phyloP scores from a whole-genome alignment of 2,113 vertebrate species.

The Theristicus caerulescens region DNA sequence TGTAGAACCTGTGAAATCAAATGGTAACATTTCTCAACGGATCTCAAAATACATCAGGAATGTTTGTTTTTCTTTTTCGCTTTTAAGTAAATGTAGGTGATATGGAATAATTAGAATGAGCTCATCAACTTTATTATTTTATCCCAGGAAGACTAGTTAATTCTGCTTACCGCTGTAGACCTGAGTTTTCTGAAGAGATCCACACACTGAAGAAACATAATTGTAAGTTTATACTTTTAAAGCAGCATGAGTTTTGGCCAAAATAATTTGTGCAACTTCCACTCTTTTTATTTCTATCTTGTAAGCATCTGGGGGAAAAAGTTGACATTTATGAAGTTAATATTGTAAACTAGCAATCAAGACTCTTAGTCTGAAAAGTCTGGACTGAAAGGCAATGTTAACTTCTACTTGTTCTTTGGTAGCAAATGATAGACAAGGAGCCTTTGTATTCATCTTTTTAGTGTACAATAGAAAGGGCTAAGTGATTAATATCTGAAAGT shows the following conservation, averaged over 20 bases:
- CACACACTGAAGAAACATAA: neutral
- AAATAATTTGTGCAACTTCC: neutral
- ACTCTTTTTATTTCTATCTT: neutral
- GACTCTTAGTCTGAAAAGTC: neutral
- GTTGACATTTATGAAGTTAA: neutral
- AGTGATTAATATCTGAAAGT: neutral
- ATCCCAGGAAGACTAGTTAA: neutral
- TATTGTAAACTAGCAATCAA: neutral
- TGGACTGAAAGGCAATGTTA: neutral
- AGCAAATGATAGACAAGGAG: neutral
- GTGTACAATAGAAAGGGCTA: neutral
- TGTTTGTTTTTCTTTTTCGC: neutral
- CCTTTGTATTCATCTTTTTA: neutral
- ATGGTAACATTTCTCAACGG: neutral
- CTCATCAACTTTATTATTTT: neutral
- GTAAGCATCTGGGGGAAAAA: neutral
- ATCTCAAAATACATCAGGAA: neutral
- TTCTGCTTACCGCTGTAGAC: neutral
- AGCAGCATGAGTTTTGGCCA: neutral
- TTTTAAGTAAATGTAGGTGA: neutral
- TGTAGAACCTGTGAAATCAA: constrained; percentile 37
- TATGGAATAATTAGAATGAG: neutral
- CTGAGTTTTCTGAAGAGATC: neutral
- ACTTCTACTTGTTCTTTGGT: neutral
- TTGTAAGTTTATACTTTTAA: neutral